Conservation (phyloP, 2,888 invertebrate genomes). For the Crioceris asparagi region DNA sequence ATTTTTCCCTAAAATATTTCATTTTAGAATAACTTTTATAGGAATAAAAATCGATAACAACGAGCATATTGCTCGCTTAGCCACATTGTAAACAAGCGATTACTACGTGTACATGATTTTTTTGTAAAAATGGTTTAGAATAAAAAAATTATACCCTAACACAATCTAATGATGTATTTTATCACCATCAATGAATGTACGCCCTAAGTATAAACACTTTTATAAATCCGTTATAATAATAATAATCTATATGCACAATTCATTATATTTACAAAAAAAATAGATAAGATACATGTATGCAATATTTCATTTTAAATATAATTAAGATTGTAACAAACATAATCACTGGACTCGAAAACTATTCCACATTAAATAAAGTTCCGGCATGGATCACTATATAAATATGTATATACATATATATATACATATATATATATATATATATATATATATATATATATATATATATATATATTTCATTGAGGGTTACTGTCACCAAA, state of each 20-base stretch:
- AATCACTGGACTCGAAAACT: conserved; percentile 38
- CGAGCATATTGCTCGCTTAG: conserved; percentile 15
- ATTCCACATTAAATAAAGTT: conserved; percentile 34
- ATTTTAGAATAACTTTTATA: conserved; percentile 17
- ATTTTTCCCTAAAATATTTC: conserved; percentile 20
- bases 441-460: no score
- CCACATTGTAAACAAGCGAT: conserved; percentile 26
- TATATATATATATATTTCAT: no score
- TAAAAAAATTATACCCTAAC: conserved; percentile 30
- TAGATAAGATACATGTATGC: conserved; percentile 33
- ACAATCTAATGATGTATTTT: conserved; percentile 30
- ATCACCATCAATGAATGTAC: conserved; percentile 31
- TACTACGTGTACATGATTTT: conserved; percentile 29
- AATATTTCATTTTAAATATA: conserved; percentile 24
- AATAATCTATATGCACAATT: conserved; percentile 41
- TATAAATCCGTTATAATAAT: conserved; percentile 37
- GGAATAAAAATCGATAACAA: conserved; percentile 21
- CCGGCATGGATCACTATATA: conserved; percentile 34
- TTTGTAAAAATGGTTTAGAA: conserved; percentile 27
- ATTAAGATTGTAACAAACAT: conserved; percentile 34
- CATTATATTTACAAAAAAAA: conserved; percentile 39
- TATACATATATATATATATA: no score
- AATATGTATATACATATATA: no score
- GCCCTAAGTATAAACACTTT: conserved; percentile 37
- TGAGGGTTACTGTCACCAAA: no score